A percentile compares a stretch with the other conserved stretches of the same genome.
Evolutionary conservation across 23 tunicate species (phyloP).

Genomic region (Oikopleura albicans): DNA sequence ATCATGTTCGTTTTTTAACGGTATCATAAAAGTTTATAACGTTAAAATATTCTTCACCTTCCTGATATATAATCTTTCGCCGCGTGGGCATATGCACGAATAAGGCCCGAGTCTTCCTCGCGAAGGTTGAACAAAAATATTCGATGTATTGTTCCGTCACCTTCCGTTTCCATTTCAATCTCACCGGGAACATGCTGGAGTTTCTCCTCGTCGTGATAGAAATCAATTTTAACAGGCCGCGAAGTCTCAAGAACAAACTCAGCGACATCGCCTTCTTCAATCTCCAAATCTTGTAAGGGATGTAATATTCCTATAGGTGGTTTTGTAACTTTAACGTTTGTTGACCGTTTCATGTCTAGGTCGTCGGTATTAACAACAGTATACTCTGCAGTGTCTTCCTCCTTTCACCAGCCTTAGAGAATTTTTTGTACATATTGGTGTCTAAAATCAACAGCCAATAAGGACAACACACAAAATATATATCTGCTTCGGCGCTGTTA

Average conservation of each 20-base stretch:
- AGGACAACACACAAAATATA: too few species aligned
- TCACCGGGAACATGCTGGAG: background rate
- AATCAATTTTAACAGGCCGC: constrained; percentile 1
- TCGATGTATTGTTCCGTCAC: background rate
- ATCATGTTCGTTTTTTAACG: too few species aligned
- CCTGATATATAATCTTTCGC: background rate
- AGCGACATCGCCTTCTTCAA: constrained; percentile 13
- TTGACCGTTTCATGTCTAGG: background rate
- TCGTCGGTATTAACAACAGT: background rate
- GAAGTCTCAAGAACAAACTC: background rate
- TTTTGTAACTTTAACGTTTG: background rate
- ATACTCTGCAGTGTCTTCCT: background rate
- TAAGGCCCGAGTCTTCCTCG: background rate
- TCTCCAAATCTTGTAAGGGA: constrained; percentile 9
- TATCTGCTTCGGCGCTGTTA: too few species aligned
- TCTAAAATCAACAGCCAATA: too few species aligned
- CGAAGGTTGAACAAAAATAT: background rate
- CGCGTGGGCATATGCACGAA: background rate
- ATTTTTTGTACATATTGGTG: too few species aligned
- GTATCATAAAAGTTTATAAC: too few species aligned
- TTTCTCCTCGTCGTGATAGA: background rate
- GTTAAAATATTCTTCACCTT: too few species aligned
- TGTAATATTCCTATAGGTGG: background rate
- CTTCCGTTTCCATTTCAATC: constrained; percentile 7
- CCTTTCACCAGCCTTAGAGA: too few species aligned